phyloP scores from a whole-genome alignment of 2,113 vertebrate genomes.

The Heterocephalus glaber region DNA sequence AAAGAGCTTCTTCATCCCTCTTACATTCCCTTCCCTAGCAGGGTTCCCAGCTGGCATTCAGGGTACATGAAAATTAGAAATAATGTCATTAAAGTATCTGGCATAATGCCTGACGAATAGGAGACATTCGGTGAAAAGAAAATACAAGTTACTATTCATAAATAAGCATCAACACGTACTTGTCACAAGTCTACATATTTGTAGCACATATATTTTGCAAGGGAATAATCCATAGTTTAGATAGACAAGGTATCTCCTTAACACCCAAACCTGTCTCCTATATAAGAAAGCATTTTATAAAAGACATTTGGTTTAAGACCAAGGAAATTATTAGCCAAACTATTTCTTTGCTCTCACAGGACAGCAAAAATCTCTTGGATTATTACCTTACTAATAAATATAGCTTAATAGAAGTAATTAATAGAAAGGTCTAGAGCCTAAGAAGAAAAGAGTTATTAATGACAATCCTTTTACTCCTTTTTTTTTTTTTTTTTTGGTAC shows the following conservation, averaged over 20 bases:
- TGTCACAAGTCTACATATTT: slow-evolving; percentile 7
- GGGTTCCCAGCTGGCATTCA: neutral
- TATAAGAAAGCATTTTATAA: slow-evolving; percentile 45
- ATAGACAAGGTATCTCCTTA: slow-evolving; percentile 33
- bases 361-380: slow-evolving; percentile 8
- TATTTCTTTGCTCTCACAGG: slow-evolving; percentile 1
- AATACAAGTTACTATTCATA: slow-evolving; percentile 44
- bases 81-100: slow-evolving; percentile 22
- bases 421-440: neutral
- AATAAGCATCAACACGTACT: neutral
- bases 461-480: neutral
- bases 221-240: neutral
- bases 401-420: slow-evolving; percentile 9
- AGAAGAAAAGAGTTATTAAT: neutral
- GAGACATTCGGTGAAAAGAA: slow-evolving; percentile 22
- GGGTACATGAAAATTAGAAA: slow-evolving; percentile 40
- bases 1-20: neutral
- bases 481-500: no score
- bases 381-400: slow-evolving; percentile 26
- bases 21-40: neutral
- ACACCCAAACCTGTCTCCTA: neutral
- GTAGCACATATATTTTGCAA: slow-evolving; percentile 45
- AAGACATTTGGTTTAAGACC: slow-evolving; percentile 38
- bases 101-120: neutral
- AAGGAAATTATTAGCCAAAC: slow-evolving; percentile 35